Conservation (phyloP, 2,113 vertebrate species). For the Tringa solitaria region DNA sequence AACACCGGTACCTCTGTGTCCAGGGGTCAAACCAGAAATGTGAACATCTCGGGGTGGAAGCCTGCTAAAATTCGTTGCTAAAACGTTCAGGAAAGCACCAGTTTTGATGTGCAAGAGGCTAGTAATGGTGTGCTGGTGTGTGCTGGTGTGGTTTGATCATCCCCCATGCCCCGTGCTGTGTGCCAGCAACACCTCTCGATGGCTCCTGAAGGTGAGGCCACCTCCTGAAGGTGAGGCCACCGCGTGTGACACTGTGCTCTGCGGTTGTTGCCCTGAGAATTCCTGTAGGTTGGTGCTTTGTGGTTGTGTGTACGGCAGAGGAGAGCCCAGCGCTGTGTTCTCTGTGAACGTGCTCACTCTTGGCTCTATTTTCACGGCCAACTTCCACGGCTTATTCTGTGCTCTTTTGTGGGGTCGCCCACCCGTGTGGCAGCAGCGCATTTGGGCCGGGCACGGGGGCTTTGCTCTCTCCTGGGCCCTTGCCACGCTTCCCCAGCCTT, state of each 20-base stretch:
- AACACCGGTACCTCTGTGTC: background rate
- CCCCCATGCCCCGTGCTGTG: rapidly evolving
- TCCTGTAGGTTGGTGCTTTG: background rate
- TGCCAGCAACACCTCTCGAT: background rate
- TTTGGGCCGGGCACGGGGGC: background rate
- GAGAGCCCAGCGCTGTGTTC: rapidly evolving
- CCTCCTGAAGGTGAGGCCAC: background rate
- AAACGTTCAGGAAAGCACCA: background rate
- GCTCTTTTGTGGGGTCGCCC: rapidly evolving
- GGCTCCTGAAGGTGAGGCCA: background rate
- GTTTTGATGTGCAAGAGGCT: rapidly evolving
- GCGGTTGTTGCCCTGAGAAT: background rate
- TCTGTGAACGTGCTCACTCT: rapidly evolving
- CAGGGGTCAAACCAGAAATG: background rate
- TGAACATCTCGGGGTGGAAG: background rate
- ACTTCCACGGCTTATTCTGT: rapidly evolving
- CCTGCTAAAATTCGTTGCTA: background rate
- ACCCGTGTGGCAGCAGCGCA: rapidly evolving
- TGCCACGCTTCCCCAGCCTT: rapidly evolving
- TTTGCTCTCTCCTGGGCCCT: background rate
- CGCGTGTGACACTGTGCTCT: rapidly evolving
- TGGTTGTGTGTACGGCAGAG: rapidly evolving
- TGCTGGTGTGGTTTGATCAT: too few relatives aligned
- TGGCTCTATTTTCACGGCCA: rapidly evolving
- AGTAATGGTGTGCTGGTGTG: rapidly evolving